These are phyloP conservation scores for Micrasema minimum DNA, from an alignment of 1,140 invertebrate genomes.

Conservation along the genomic window DNA sequence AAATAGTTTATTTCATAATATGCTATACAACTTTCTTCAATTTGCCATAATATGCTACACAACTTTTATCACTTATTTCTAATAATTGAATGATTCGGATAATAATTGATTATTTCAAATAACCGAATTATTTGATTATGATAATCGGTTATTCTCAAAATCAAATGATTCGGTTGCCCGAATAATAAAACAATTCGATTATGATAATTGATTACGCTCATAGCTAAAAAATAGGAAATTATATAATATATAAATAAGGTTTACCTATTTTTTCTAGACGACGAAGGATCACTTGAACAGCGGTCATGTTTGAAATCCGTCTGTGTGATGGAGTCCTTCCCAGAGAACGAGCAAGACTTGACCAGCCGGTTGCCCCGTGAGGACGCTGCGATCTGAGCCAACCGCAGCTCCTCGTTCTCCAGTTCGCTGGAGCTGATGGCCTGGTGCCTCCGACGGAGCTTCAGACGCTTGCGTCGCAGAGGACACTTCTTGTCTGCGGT, in stretches of 20 bases:
- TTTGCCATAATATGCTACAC: too few species aligned
- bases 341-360: conserved; percentile 76
- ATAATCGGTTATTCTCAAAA: too few species aligned
- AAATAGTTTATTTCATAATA: too few species aligned
- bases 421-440: conserved; percentile 47
- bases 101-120: too few species aligned
- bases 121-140: too few species aligned
- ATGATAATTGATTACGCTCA: too few species aligned
- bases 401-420: conserved; percentile 38
- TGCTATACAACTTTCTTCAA: too few species aligned
- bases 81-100: not conserved
- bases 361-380: conserved; percentile 62
- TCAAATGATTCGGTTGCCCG: too few species aligned
- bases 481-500: conserved; percentile 60
- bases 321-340: conserved; percentile 67
- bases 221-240: too few species aligned
- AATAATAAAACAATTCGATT: too few species aligned
- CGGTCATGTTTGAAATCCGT: conserved; percentile 66
- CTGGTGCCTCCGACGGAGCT: conserved; percentile 65
- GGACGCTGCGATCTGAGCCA: conserved; percentile 55
- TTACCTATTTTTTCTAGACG: conserved; percentile 62
- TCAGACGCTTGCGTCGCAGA: conserved; percentile 75
- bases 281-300: conserved; percentile 71
- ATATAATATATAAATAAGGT: conserved; percentile 39
- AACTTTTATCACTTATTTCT: too few species aligned